Base-by-base conservation (phyloP, 2,113 vertebrate genomes). In the Gobiocypris rarus region DNA sequence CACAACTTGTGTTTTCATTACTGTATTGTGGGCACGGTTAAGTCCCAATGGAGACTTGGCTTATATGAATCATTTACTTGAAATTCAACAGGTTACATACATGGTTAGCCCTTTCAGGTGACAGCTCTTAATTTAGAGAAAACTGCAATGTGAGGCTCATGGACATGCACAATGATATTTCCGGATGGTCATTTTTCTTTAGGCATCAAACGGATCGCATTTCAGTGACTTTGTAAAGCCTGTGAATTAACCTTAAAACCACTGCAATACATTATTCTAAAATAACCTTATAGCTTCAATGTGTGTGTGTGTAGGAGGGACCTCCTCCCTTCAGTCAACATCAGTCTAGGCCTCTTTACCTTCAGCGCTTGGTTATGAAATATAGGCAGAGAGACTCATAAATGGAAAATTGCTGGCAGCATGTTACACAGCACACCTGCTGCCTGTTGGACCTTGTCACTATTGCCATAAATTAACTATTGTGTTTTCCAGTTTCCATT, bases 381-480 rank as follows among this genome's bases (percentile, higher is more conserved):
- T 50, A 67, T n/a, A 80, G 38, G 3, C 5, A 9, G 10, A 80
- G 77, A 82, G 75, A 24, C 2, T 9, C 13, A 34, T 52, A 70
- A 52, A 52, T 70, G 79, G 26, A 81, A 56, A 17, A 24, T 41
- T 70, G 65, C 48, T 82, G 61, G 65, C 80, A 41, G 28, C 28
- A 9, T 56, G 45, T 82, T 70, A n/a, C 34, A 82, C 48, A 69
- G 48, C 65, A 70, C 80, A 82, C 80, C 65, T 56, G 80, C 63
- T 54, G 65, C 48, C 50, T 56, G 43, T 70, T 82, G 80, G 31
- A 82, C 48, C 48, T 54, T 70, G 41, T 70, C 65, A 70, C 19
- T 31, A 70, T 26, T 56, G 45, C 28, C 8, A 38, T 82, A 56
- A 82, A 82, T 82, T 54, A 50, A 56, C 61, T 54, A n/a, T 70